Conservation (phyloP, 1,140 invertebrate species). For the Drosophila subobscura region DNA sequence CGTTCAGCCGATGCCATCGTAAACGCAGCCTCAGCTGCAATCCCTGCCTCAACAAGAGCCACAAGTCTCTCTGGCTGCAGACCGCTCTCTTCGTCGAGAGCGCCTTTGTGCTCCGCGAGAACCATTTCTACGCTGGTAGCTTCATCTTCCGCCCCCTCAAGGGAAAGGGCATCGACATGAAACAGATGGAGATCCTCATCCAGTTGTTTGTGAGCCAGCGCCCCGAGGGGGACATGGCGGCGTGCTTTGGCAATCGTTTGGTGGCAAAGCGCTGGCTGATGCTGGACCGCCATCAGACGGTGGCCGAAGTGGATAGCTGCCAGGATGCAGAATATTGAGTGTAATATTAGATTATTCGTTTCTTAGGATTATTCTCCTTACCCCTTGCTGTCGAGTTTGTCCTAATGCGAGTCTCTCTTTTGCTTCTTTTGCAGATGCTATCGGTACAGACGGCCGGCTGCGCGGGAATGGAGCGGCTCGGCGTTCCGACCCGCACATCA, state of each 20-base stretch:
- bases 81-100: slow-evolving; percentile 64
- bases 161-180: slow-evolving; percentile 2
- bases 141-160: slow-evolving; percentile 25
- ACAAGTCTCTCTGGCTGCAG: slow-evolving; percentile 63
- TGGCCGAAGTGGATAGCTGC: slow-evolving; percentile 43
- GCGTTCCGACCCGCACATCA: slow-evolving; percentile 85
- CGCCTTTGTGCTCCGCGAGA: slow-evolving; percentile 43
- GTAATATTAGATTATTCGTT: background rate
- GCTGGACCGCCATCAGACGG: slow-evolving; percentile 37
- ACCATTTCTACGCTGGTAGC: slow-evolving; percentile 29
- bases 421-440: slow-evolving; percentile 86
- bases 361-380: background rate
- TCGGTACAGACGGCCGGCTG: slow-evolving; percentile 88
- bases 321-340: slow-evolving; percentile 44
- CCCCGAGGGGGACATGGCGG: background rate
- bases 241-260: background rate
- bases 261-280: slow-evolving; percentile 56
- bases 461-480: slow-evolving; percentile 88
- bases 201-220: slow-evolving; percentile 9
- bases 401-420: background rate
- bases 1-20: slow-evolving; percentile 56
- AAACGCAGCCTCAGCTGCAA: slow-evolving; percentile 50
- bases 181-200: slow-evolving; percentile 45
- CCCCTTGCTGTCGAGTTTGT: background rate
- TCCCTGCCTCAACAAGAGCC: slow-evolving; percentile 7